phyloP scores from a whole-genome alignment of 2,113 vertebrate genomes.

The Mugil cephalus region DNA sequence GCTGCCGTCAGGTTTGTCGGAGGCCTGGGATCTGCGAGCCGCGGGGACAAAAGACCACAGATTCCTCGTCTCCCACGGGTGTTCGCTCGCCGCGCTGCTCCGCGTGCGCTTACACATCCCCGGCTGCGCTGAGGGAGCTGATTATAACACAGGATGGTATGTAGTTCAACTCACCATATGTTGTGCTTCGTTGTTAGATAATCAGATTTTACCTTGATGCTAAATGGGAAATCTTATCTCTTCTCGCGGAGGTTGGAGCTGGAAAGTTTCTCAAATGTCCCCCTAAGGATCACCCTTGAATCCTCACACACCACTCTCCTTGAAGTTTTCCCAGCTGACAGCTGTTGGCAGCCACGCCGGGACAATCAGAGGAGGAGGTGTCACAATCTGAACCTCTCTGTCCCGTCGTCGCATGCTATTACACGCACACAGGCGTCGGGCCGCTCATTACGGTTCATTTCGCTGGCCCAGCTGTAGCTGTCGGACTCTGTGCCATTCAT shows the following conservation, averaged over 20 bases:
- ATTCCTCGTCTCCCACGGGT: slow-evolving; percentile 8
- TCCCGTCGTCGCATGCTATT: slow-evolving; percentile 24
- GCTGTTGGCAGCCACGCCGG: slow-evolving; percentile 39
- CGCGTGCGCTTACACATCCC: slow-evolving; percentile 8
- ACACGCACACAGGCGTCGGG: slow-evolving; percentile 15
- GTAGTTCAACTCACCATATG: not conserved
- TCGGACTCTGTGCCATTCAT: slow-evolving; percentile 8
- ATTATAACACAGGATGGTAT: not conserved
- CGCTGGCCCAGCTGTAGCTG: slow-evolving; percentile 37
- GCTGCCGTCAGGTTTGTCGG: slow-evolving; percentile 14
- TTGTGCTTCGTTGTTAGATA: not conserved
- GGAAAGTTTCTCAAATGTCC: slow-evolving; percentile 21
- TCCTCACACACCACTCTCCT: slow-evolving; percentile 13
- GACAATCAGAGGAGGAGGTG: slow-evolving; percentile 48
- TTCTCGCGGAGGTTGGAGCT: slow-evolving; percentile 1
- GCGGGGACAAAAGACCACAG: slow-evolving; percentile 1
- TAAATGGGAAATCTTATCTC: not conserved
- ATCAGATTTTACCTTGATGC: slow-evolving; percentile 10
- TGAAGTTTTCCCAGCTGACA: slow-evolving; percentile 54
- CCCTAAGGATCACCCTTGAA: slow-evolving; percentile 21
- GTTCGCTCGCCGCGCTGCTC: not conserved
- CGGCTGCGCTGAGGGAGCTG: not conserved
- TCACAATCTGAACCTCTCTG: slow-evolving; percentile 38
- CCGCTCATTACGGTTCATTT: slow-evolving; percentile 24
- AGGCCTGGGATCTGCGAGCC: slow-evolving; percentile 2